Base-by-base conservation (phyloP, 2,797 vertebrate species). In the Peromyscus nudipes region DNA sequence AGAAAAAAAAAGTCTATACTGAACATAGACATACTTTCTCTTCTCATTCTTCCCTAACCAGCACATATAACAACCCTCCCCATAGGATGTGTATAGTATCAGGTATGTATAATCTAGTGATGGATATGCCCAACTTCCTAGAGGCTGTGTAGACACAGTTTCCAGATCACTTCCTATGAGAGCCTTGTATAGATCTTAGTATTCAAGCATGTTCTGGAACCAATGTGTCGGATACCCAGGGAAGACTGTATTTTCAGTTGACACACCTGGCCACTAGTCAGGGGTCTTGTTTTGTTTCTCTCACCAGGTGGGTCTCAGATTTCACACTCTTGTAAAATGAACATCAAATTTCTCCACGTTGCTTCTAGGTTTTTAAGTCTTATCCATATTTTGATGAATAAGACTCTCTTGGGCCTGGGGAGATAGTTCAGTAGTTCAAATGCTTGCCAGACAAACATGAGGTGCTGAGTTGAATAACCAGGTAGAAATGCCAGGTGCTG, bases 291-390 rank as follows among this genome's bases (percentile, higher is more conserved):
- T 89, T 77, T 37, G 73, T 43, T 69, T 71, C 19, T 55, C 52
- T 55, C 52, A 55, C 52, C 52, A 55, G 13, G 14, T 55, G 52
- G 52, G 14, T 55, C 52, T 55, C 11, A 62, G 57, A 82, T 34
- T 23, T 57, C n/a, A 73, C 67, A 40, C 84, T 67, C 76, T 46
- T 84, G 73, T 37, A 96, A 96, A 83, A 23, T 23, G 40, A 92
- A 94, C 31, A 52, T 67, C 8, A 46, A 46, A 65, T 60, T 87
- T 87, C 62, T 65, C 57, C 52, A n/a, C 12, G 25, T 64, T 62
- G 79, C 25, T 87, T 83, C 64, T 81, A 65, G 29, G 27, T 62
- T 95, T 92, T 86, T 13, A 84, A 60, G 23, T 81, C 43, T 67
- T 46, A 17, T 14, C 2, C 16, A 1, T 80, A 83, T 91, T 93